These are phyloP conservation scores for Hippocampus comes DNA, from an alignment of 2,113 vertebrate species.

Conservation along the genomic window DNA sequence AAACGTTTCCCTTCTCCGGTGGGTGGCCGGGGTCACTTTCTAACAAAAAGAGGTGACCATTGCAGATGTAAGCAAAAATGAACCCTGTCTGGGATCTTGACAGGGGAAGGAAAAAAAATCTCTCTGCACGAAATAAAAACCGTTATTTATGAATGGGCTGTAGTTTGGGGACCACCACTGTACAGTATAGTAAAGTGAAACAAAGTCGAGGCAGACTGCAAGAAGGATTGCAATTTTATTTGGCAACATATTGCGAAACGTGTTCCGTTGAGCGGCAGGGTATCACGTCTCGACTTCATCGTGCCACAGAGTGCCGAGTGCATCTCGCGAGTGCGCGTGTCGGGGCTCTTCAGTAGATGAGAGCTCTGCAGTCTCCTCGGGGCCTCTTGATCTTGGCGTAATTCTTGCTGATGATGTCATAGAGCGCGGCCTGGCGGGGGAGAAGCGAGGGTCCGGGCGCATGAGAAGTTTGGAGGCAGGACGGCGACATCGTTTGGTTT, in stretches of 20 bases:
- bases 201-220: not conserved
- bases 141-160: too few relatives aligned
- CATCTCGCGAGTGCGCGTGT: not conserved
- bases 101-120: too few relatives aligned
- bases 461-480: not conserved
- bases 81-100: too few relatives aligned
- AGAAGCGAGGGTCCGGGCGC: conserved; percentile 4
- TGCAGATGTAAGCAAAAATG: too few relatives aligned
- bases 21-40: too few relatives aligned
- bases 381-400: conserved; percentile 89
- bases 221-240: not conserved
- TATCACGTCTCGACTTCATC: not conserved
- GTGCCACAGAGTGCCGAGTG: not conserved
- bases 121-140: too few relatives aligned
- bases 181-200: not conserved
- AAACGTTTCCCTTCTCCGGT: too few relatives aligned
- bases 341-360: conserved; percentile 79
- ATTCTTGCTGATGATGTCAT: conserved; percentile 86
- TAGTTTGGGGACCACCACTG: too few relatives aligned
- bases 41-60: too few relatives aligned
- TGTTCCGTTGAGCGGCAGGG: not conserved
- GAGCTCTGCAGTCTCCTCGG: conserved; percentile 83
- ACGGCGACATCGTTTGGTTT: too few relatives aligned
- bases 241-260: not conserved
- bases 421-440: conserved; percentile 76